Conservation (phyloP, 2,797 vertebrate genomes). For the Molossus alvarezi region DNA sequence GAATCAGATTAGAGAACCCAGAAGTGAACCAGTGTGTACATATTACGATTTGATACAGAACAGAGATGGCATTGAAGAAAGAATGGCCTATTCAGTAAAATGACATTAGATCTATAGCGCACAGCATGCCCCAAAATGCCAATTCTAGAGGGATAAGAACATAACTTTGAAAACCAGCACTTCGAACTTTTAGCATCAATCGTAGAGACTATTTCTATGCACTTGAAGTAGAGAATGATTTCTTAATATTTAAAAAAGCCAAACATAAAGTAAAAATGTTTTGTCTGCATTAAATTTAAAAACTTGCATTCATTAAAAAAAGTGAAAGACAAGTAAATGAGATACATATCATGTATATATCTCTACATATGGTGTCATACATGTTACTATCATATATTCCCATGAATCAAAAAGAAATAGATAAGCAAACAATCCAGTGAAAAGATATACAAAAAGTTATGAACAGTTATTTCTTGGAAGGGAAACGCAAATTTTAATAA, state of each 20-base stretch:
- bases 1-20: conserved; percentile 2
- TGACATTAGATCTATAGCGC: not conserved
- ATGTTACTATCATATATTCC: not conserved
- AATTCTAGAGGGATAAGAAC: not conserved
- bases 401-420: conserved; percentile 29
- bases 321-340: not conserved
- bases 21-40: not conserved
- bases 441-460: conserved; percentile 3
- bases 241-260: conserved; percentile 18
- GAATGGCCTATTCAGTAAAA: conserved; percentile 13
- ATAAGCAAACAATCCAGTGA: not conserved
- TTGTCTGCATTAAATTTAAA: conserved; percentile 37
- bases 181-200: conserved; percentile 4
- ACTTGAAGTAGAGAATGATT: not conserved
- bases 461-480: conserved; percentile 51
- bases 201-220: not conserved
- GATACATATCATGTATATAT: not conserved
- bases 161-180: conserved; percentile 31
- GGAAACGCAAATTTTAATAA: not conserved
- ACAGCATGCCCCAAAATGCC: not conserved
- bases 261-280: not conserved
- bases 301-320: conserved; percentile 54
- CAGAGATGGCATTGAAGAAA: not conserved
- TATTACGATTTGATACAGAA: conserved; percentile 30
- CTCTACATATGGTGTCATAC: not conserved